Percentiles rank a stretch among this genome's conserved stretches.
Conservation (phyloP, 2,113 vertebrate genomes). For the Melanostigma gelatinosum region DNA sequence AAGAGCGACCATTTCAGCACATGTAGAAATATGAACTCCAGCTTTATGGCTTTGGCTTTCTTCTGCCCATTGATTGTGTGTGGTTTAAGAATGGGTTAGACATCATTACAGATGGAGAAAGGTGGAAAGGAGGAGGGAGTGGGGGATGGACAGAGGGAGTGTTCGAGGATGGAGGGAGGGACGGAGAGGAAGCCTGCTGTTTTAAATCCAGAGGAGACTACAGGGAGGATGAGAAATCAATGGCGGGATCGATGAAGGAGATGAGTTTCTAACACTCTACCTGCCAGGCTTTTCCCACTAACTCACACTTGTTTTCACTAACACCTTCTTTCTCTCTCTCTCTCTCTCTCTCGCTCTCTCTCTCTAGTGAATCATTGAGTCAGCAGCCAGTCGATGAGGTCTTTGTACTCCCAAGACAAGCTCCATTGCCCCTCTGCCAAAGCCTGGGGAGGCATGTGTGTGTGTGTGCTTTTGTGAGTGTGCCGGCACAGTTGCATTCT, state of each 20-base stretch:
- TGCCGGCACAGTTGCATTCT: constrained; percentile 71
- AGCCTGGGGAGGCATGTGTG: constrained; percentile 69
- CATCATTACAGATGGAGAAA: constrained; percentile 60
- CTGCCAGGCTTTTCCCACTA: constrained; percentile 70
- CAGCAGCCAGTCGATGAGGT: constrained; percentile 83
- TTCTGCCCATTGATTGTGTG: constrained; percentile 60
- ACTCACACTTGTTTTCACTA: constrained; percentile 55
- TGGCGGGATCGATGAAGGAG: constrained; percentile 79
- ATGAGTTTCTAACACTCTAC: constrained; percentile 80
- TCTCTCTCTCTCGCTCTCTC: constrained; percentile 56
- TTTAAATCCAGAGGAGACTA: constrained; percentile 82
- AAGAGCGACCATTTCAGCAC: constrained; percentile 16
- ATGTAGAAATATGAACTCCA: constrained; percentile 49
- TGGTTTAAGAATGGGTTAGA: constrained; percentile 69
- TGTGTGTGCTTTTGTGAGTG: constrained; percentile 66
- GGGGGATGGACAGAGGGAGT: constrained; percentile 68
- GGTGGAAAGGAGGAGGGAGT: constrained; percentile 47
- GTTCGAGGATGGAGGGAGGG: constrained; percentile 55
- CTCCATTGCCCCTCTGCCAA: constrained; percentile 79
- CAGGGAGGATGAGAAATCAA: constrained; percentile 80
- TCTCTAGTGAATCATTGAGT: constrained; percentile 82
- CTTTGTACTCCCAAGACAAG: constrained; percentile 83
- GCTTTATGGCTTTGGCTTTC: constrained; percentile 53
- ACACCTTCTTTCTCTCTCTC: constrained; percentile 52
- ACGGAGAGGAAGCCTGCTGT: constrained; percentile 70